Conservation (phyloP, 2,113 vertebrate genomes). For the Pheucticus melanocephalus region DNA sequence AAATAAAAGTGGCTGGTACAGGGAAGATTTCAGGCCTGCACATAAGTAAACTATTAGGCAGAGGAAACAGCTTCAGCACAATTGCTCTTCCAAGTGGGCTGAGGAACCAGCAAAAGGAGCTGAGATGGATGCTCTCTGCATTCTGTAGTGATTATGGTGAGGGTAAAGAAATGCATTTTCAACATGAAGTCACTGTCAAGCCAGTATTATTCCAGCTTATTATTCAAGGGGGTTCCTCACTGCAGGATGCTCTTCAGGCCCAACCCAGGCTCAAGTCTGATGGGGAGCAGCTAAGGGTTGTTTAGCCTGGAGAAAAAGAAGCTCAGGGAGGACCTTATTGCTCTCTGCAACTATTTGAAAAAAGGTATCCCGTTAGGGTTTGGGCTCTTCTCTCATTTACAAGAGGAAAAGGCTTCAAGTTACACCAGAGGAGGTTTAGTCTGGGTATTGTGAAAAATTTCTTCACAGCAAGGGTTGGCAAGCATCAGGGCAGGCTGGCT, state of each 20-base stretch:
- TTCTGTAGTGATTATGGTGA: neutral
- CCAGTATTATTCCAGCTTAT: neutral
- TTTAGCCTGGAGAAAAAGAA: neutral
- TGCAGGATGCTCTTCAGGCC: neutral
- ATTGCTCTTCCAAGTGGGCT: neutral
- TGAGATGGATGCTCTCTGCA: neutral
- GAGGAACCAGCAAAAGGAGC: neutral
- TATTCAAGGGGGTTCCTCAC: neutral
- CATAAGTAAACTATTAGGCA: neutral
- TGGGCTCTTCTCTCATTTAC: neutral
- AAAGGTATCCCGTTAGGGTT: fast-evolving
- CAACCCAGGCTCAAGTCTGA: neutral
- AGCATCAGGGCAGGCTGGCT: neutral
- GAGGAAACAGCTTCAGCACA: neutral
- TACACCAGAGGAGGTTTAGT: neutral
- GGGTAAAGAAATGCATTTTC: neutral
- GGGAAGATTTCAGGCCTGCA: neutral
- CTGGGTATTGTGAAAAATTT: neutral
- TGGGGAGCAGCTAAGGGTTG: neutral
- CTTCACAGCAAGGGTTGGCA: neutral
- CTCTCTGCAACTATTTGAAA: neutral
- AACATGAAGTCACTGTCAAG: neutral
- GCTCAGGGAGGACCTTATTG: neutral
- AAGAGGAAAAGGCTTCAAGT: neutral
- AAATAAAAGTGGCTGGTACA: neutral